Percentiles rank a stretch among this genome's conserved stretches.
phyloP scores from a whole-genome alignment of 2,113 vertebrate genomes.

The Copsychus sechellarum region DNA sequence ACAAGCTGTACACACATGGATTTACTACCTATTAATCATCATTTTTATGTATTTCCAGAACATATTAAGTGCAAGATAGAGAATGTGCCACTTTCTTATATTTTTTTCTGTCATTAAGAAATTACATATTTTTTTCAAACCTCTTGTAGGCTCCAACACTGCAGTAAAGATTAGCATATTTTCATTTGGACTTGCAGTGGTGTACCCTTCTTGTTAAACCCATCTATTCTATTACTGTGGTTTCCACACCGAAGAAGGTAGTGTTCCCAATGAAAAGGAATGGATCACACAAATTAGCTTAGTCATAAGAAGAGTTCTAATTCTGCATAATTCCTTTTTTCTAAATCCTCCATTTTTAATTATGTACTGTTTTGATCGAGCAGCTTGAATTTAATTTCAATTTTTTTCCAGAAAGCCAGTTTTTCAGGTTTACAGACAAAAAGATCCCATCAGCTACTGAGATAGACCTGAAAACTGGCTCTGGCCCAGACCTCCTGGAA shows the following conservation, averaged over 20 bases:
- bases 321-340: not conserved
- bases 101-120: not conserved
- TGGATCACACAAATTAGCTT: not conserved
- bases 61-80: not conserved
- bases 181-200: not conserved
- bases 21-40: not conserved
- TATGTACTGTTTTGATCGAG: not conserved
- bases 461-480: constrained; percentile 2
- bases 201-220: not conserved
- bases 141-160: not conserved
- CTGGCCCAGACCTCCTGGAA: not conserved
- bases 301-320: not conserved
- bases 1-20: not conserved
- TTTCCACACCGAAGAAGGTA: not conserved
- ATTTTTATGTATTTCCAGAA: not conserved
- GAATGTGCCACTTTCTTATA: not conserved
- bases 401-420: not conserved
- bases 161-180: not conserved
- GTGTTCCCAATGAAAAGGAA: not conserved
- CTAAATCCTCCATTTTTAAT: not conserved
- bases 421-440: not conserved
- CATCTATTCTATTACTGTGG: not conserved
- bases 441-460: constrained; percentile 7
- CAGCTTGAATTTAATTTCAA: not conserved
- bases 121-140: not conserved